Base-by-base conservation (phyloP, 2,888 invertebrate species). In the Sphaeridia pumilis region DNA sequence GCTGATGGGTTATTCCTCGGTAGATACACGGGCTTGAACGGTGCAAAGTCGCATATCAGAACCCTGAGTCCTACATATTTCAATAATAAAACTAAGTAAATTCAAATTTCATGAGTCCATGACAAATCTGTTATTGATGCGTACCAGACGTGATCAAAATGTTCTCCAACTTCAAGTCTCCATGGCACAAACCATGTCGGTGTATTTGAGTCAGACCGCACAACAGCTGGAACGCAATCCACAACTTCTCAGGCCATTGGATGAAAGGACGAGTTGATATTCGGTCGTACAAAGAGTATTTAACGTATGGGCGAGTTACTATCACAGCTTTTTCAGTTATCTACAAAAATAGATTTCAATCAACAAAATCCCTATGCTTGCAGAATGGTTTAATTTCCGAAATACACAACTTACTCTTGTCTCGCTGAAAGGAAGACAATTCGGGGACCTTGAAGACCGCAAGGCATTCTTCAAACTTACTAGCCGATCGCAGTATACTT, bases 131-230 rank as follows among this genome's bases (percentile, higher is more conserved):
- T 17, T 21, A 14, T n/a, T 4, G 21, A 20, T 17, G 2, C 35
- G 22, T 55, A 60, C 63, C 63, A 31, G 64, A 60, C 95, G 67
- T 95, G 46, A 99, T 84, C 74, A 97, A 83, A 65, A 99, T 84
- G 70, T 99, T 99, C 72, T 98, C 97, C 54, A 94, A 72, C 77
- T 99, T 99, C 50, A 99, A 89, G 74, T 99, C 98, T 1, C 98
- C 98, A 73, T 99, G 98, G 68, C 90, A 95, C 58, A 73, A 70
- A 27, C 71, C 70, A 42, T 74, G 82, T 69, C 88, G 88, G 69
- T 95, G 93, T 70, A 92, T 90, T 68, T 95, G 88, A 67, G 88
- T 85, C 4, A 98, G 72, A 0, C 94, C 95, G 70, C 88, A 92
- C 2, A 98, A 73, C 45, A 97, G 82, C 78, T 95, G 95, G 72